A percentile compares a stretch with the other conserved stretches of the same genome.
phyloP scores from a whole-genome alignment of 2,888 invertebrate genomes.

The Lithophane leautieri region DNA sequence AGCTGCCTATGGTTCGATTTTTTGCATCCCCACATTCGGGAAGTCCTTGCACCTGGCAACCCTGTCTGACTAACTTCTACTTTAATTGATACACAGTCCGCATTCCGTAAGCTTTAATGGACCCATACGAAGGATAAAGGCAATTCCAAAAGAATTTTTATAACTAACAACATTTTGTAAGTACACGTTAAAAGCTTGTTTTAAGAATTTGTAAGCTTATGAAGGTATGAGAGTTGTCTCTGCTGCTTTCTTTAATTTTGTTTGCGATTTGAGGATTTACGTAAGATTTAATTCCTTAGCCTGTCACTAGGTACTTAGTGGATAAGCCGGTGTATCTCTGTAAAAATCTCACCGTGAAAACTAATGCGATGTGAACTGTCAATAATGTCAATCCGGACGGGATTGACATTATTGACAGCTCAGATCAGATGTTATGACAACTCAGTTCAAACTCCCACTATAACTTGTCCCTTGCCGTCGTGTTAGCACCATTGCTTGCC shows the following conservation, averaged over 20 bases:
- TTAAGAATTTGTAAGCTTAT: slow-evolving; percentile 16
- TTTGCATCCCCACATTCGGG: slow-evolving; percentile 25
- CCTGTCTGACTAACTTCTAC: slow-evolving; percentile 79
- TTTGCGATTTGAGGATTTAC: no score
- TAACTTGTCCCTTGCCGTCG: no score
- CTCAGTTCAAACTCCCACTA: not conserved
- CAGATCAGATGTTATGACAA: not conserved
- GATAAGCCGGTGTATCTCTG: no score
- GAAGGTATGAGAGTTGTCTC: not conserved
- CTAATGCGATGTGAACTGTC: no score
- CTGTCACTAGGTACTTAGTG: not conserved
- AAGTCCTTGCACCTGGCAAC: slow-evolving; percentile 68
- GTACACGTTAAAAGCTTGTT: slow-evolving; percentile 35
- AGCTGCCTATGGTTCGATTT: slow-evolving; percentile 3
- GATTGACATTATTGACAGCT: no score
- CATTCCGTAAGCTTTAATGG: slow-evolving; percentile 82
- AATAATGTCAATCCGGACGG: not conserved
- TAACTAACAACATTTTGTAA: slow-evolving; percentile 64
- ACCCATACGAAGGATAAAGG: slow-evolving; percentile 72
- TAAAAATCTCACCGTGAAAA: not conserved
- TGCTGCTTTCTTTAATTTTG: not conserved
- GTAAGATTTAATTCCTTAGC: not conserved
- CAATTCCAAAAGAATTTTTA: slow-evolving; percentile 76
- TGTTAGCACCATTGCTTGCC: no score
- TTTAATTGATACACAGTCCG: slow-evolving; percentile 87